Evolutionary conservation across 2,888 invertebrate species (phyloP).

Genomic region (Eupithecia vulgata): DNA sequence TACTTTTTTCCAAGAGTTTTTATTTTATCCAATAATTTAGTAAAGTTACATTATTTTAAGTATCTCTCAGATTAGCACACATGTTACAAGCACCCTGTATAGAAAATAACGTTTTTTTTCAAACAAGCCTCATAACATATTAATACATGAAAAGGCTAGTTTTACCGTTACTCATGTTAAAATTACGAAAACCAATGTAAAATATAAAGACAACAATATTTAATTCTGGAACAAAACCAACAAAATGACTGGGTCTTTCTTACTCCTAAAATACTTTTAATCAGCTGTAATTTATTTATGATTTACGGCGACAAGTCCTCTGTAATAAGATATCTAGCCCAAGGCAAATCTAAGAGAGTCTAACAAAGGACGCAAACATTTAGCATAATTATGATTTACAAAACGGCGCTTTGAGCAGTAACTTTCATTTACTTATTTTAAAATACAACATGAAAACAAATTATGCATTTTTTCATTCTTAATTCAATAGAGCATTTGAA

Average conservation of each 20-base stretch:
- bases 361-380: neutral
- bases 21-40: too few species aligned
- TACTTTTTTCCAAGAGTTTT: neutral
- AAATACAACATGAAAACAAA: neutral
- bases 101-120: too few species aligned
- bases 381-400: neutral
- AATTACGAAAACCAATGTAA: too few species aligned
- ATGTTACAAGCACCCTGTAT: too few species aligned
- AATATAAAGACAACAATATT: neutral
- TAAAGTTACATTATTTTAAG: too few species aligned
- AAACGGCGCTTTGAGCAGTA: neutral
- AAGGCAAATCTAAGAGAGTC: conserved; percentile 28
- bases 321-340: conserved; percentile 39
- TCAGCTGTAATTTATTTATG: conserved; percentile 34
- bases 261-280: conserved; percentile 31
- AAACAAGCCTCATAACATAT: too few species aligned
- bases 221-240: neutral
- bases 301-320: conserved; percentile 32
- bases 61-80: too few species aligned
- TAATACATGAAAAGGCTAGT: too few species aligned
- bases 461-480: neutral
- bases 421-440: neutral
- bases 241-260: conserved; percentile 7
- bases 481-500: neutral
- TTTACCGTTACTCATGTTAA: too few species aligned